Conservation (phyloP, 1,140 invertebrate genomes). For the Aphidius ervi region DNA sequence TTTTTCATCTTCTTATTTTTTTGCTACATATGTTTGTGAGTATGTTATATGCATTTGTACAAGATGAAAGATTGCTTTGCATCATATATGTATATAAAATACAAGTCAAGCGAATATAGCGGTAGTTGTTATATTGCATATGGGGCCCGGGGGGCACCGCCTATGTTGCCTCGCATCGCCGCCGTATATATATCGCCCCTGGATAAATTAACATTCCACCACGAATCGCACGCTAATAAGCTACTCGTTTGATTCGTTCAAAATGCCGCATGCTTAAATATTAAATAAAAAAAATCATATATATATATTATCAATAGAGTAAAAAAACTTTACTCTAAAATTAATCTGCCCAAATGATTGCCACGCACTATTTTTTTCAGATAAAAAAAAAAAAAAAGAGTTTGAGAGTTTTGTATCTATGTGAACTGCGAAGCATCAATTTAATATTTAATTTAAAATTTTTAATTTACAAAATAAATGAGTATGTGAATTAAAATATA, state of each 20-base stretch:
- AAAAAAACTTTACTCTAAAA: no score
- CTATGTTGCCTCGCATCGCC: slow-evolving; percentile 6
- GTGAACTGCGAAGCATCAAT: no score
- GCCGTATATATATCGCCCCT: slow-evolving; percentile 3
- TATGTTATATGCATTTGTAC: slow-evolving; percentile 1
- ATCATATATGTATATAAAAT: slow-evolving; percentile 17
- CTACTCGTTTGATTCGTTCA: slow-evolving; percentile 16
- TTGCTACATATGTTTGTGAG: neutral
- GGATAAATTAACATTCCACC: slow-evolving; percentile 21
- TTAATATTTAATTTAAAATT: no score
- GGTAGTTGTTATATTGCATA: slow-evolving; percentile 14
- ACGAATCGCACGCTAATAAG: slow-evolving; percentile 18
- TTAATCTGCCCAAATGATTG: no score
- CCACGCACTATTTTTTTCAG: no score
- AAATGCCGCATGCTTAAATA: neutral
- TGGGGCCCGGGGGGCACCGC: slow-evolving; percentile 9
- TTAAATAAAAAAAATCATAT: no score
- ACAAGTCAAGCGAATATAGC: slow-evolving; percentile 11
- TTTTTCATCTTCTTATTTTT: no score
- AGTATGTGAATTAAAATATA: no score
- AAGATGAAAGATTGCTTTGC: slow-evolving; percentile 18
- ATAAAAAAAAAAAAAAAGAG: no score
- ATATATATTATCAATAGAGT: no score
- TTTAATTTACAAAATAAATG: no score
- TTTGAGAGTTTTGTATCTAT: no score